Conservation (phyloP, 2,888 invertebrate genomes). For the Drosophila fungiperda region DNA sequence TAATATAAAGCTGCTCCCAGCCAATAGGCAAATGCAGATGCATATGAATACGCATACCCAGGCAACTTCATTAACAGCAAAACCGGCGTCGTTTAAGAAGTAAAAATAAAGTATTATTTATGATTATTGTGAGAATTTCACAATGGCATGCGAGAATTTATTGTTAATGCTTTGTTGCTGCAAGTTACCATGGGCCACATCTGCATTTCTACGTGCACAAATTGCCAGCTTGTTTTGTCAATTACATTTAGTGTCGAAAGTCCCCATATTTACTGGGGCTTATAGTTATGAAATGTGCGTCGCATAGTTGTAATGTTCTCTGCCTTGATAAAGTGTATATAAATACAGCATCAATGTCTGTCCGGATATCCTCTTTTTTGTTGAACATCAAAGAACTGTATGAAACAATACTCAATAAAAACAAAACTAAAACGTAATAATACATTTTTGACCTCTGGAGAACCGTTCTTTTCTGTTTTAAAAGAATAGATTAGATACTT, state of each 20-base stretch:
- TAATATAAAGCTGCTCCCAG: constrained; percentile 34
- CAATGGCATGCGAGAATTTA: constrained; percentile 83
- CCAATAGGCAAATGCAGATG: not conserved
- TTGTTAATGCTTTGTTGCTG: constrained; percentile 72
- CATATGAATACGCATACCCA: constrained; percentile 16
- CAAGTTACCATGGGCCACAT: constrained; percentile 28
- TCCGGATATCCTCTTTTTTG: not conserved
- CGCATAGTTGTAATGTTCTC: not conserved
- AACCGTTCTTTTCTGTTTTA: not conserved
- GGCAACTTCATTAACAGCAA: constrained; percentile 74
- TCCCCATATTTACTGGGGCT: not conserved
- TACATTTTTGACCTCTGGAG: not conserved
- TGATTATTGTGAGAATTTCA: constrained; percentile 84
- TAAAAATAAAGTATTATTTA: constrained; percentile 81
- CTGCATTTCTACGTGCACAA: not conserved
- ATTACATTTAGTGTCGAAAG: not conserved
- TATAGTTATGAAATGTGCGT: not conserved
- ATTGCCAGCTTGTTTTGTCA: not conserved
- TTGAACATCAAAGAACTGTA: not conserved
- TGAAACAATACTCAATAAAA: not conserved
- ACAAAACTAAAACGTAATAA: not conserved
- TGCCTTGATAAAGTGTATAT: not conserved
- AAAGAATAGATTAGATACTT: not conserved
- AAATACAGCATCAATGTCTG: not conserved
- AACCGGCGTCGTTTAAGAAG: constrained; percentile 70